Evolutionary conservation across 92 coral and sea anemone genomes (phyloP).

Genomic region (Virgularia gustaviana): DNA sequence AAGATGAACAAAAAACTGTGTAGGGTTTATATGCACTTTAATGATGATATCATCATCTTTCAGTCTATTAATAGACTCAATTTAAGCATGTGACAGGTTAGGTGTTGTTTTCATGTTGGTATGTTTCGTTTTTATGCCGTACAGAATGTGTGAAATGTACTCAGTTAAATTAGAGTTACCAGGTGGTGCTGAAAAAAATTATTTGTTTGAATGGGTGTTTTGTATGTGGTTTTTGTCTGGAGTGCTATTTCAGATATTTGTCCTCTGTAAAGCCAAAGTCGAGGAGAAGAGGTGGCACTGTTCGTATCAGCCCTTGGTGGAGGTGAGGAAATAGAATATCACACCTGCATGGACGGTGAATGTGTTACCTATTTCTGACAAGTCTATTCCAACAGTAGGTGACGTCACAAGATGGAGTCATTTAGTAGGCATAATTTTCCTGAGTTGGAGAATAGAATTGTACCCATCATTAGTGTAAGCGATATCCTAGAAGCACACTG

Average conservation of each 20-base stretch:
- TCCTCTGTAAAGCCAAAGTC: not conserved
- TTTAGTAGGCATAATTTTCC: constrained; percentile 8
- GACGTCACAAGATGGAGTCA: constrained; percentile 10
- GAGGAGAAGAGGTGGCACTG: constrained; percentile 19
- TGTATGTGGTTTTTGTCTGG: not conserved
- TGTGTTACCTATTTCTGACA: constrained; percentile 1
- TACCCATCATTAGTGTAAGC: constrained; percentile 38
- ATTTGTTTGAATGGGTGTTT: not conserved
- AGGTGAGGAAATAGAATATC: not conserved
- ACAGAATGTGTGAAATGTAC: not conserved
- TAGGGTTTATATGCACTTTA: too few species aligned
- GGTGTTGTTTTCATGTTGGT: not conserved
- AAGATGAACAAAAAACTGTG: too few species aligned
- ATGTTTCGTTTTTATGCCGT: not conserved
- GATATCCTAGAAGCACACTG: constrained; percentile 56
- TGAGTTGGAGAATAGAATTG: not conserved
- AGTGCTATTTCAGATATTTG: not conserved
- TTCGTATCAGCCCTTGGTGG: not conserved
- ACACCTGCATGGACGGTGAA: constrained; percentile 5
- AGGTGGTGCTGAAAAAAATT: not conserved
- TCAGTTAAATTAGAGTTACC: not conserved
- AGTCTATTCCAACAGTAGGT: not conserved
- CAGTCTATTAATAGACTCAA: not conserved
- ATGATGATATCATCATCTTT: not conserved
- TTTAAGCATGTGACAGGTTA: not conserved